Base-by-base conservation (phyloP, 1,140 invertebrate species). In the Micrasema minimum region DNA sequence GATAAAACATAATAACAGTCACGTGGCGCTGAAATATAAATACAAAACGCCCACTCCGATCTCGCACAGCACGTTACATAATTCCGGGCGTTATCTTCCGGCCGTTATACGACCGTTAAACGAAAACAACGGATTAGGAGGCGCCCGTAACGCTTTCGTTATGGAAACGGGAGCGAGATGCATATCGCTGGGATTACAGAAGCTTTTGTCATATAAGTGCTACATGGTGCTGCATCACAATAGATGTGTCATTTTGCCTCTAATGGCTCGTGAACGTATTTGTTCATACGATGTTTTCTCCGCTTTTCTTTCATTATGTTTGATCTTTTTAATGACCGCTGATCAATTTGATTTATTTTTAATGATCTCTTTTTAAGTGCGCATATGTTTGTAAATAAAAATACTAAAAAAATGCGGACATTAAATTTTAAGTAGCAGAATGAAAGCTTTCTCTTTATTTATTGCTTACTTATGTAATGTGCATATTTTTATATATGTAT, bases 1-100 rank as follows among this genome's bases (percentile, higher is more conserved):
- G 74, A 75, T 72, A 75, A 75, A 72, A 66, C 70, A 72, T 72
- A 75, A 75, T 72, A 75, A 72, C 66, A 72, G 70, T 72, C 71
- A 72, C 74, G 74, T 75, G 74, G 71, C 74, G 74, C 66, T 72
- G 70, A 75, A 72, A 72, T 75, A 75, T 75, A 75, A 75, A 75
- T 72, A 72, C 68, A 53, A 41, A 37, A 46, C 51, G 61, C 69
- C 51, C 72, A 35, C 61, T 57, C 61, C 38, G 59, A 65, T 66
- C 59, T 64, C 66, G 59, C 62, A 67, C 65, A 71, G 65, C 69
- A 62, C 69, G 72, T 75, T 72, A 71, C 65, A 75, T 71, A 75
- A 75, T 72, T 75, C 72, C 66, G 37, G 64, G 72, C 64, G 53
- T 69, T 71, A 70, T 70, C 67, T 69, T 68, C 62, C 64, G 61